These are phyloP conservation scores for Calcarius lapponicus DNA, from an alignment of 2,797 vertebrate species.

Conservation along the genomic window DNA sequence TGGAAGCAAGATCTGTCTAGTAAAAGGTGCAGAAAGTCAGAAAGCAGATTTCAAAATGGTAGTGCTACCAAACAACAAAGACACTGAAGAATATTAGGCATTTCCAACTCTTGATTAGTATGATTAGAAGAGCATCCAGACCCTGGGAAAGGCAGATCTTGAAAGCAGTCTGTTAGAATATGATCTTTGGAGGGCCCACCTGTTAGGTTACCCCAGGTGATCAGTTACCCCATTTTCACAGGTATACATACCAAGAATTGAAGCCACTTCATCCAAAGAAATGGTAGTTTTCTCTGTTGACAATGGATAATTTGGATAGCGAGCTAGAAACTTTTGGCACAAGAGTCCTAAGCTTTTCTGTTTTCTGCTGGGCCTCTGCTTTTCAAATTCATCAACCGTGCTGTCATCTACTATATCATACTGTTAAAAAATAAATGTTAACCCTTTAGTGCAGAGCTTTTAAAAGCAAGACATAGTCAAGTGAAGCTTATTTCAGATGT, in stretches of 20 bases:
- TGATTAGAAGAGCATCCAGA: slow-evolving; percentile 11
- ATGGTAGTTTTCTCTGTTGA: slow-evolving; percentile 86
- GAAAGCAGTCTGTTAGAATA: neutral
- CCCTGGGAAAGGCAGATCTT: neutral
- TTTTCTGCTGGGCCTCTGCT: slow-evolving; percentile 92
- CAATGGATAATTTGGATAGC: slow-evolving; percentile 89
- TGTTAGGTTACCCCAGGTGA: neutral
- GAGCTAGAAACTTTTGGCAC: slow-evolving; percentile 93
- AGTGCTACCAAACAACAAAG: neutral
- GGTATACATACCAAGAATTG: slow-evolving; percentile 84
- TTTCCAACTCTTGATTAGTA: neutral
- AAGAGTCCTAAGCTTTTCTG: slow-evolving; percentile 94
- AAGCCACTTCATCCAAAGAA: slow-evolving; percentile 92
- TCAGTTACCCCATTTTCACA: neutral
- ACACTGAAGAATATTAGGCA: neutral
- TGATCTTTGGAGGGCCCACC: neutral
- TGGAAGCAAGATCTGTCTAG: neutral
- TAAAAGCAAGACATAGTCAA: neutral
- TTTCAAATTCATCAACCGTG: slow-evolving; percentile 81
- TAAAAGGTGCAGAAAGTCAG: neutral
- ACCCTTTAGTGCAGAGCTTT: slow-evolving; percentile 32
- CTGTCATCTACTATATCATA: slow-evolving; percentile 80
- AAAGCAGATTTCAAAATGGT: neutral
- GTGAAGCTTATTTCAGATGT: neutral
- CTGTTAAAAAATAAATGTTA: slow-evolving; percentile 68